Evolutionary conservation across 2,888 invertebrate species (phyloP), one percentile per base, ranked within the genome.

Genomic region (Hyalella azteca): DNA sequence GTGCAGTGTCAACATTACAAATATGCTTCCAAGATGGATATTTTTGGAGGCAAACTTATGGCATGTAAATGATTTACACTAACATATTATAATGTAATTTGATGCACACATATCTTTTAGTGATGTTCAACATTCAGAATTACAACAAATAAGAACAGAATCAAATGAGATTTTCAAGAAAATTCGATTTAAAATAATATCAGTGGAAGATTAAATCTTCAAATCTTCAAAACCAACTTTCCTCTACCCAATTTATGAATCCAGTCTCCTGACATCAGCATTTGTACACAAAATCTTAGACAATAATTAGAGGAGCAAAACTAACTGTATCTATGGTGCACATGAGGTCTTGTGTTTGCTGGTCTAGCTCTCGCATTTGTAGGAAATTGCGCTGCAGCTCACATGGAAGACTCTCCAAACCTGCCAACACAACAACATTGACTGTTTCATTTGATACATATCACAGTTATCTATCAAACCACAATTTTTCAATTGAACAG

Each of bases 321-420:
- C 45, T 78, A 49, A 84, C 84, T 59, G 81, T 79, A 48, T 84
- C 84, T 41, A 84, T 82, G 40, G 81, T 79, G 11, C 81, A 75
- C 82, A 84, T 79, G 29, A 97, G 86, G 85, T 86, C 87, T 89
- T 95, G 96, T 4, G 97, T 95, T 86, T 96, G 91, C 84, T 95
- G 93, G 88, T 98, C 98, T 85, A 98, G 90, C 89, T 98, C 97
- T 85, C 97, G 90, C 97, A 98, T 97, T 85, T 97, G 89, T 85
- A 94, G 96, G 87, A 98, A 97, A 89, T 98, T 98, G 85, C 97
- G 91, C 88, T 97, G 95, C 84, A 98, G 89, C 89, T 98, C 98
- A 86, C 94, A 94, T 0, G 98, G 98, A 85, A 98, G 90, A 88
- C 96, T 94, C 89, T 98, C 98, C 86, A 98, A 91, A 89, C 97